Percentiles rank a stretch among this genome's conserved stretches.
Evolutionary conservation across 1,140 invertebrate species (phyloP).

Genomic region (Drosophila prosaltans): DNA sequence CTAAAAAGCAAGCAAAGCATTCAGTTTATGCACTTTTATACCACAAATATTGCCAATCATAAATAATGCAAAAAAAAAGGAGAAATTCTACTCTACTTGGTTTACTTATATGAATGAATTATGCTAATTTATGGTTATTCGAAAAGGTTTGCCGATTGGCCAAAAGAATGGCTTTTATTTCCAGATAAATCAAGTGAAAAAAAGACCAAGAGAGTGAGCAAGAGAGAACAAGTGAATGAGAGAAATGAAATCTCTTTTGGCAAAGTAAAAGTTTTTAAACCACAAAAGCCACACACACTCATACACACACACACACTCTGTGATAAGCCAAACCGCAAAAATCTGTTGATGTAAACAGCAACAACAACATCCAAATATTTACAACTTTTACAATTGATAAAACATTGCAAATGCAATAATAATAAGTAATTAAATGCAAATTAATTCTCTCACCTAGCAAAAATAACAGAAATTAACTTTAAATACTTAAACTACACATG

Average conservation of each 20-base stretch:
- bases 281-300: slow-evolving; percentile 27
- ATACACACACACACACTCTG: background rate
- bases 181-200: slow-evolving; percentile 32
- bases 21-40: slow-evolving; percentile 34
- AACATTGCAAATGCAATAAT: slow-evolving; percentile 42
- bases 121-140: slow-evolving; percentile 27
- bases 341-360: slow-evolving; percentile 20
- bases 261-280: slow-evolving; percentile 18
- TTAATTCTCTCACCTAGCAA: slow-evolving; percentile 60
- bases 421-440: slow-evolving; percentile 66
- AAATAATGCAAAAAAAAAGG: slow-evolving; percentile 49
- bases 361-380: slow-evolving; percentile 31
- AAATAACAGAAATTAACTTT: slow-evolving; percentile 8
- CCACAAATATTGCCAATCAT: slow-evolving; percentile 56
- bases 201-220: background rate
- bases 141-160: slow-evolving; percentile 30
- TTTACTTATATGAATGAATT: slow-evolving; percentile 36
- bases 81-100: slow-evolving; percentile 14
- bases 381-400: slow-evolving; percentile 40
- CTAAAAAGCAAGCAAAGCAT: slow-evolving; percentile 9
- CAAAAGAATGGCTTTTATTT: slow-evolving; percentile 29
- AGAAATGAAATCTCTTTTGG: background rate
- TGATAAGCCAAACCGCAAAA: slow-evolving; percentile 38
- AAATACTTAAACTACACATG: background rate
- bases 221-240: background rate